Base-by-base conservation (phyloP, 2,113 vertebrate species). In the Actenoides hombroni region DNA sequence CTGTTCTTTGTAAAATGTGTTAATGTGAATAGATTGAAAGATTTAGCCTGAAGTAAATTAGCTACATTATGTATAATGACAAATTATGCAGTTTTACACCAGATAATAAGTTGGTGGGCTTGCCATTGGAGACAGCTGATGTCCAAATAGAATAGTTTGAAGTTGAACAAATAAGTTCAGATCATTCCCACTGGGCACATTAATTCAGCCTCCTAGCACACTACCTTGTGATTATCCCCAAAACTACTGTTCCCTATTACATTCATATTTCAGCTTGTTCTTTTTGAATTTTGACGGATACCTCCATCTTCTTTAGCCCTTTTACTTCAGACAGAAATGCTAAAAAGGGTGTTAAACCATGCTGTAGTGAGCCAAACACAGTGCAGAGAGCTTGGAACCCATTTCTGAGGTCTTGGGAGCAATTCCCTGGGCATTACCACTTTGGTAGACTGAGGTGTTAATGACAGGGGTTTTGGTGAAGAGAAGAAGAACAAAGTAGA, bases 61-160 rank as follows among this genome's bases (percentile, higher is more conserved):
- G 78, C 56, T 92, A 39, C 69, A 87, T 92, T 94, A 93, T 90
- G 78, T 21, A 88, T 64, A 93, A 91, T 63, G 68, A 76, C 54
- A 93, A 92, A 92, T 92, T 94, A 95, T 90, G 80, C 61, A 94
- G 82, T 95, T 90, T 94, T 90, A 77, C 71, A 83, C 59, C 48
- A 90, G 79, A 88, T 93, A 86, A 91, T 92, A 29, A 49, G 51
- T 77, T 1, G 3, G 46, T 74, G 35, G 35, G 4, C 54, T 91
- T 94, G 53, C 71, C 40, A 14, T 54, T 81, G 44, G 81, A 87
- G 89, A 88, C 54, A 93, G 65, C 10, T 82, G 44, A 59, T 81
- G 70, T 90, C 83, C 94, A 92, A 88, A 95, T 46, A 87, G 70
- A 75, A n/a, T 28, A 76, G 33, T 31, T 5, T 90, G 54, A 92